A percentile compares a stretch with the other conserved stretches of the same genome.
These are phyloP conservation scores for Hyles vespertilio DNA, from an alignment of 1,140 invertebrate species.

Conservation along the genomic window DNA sequence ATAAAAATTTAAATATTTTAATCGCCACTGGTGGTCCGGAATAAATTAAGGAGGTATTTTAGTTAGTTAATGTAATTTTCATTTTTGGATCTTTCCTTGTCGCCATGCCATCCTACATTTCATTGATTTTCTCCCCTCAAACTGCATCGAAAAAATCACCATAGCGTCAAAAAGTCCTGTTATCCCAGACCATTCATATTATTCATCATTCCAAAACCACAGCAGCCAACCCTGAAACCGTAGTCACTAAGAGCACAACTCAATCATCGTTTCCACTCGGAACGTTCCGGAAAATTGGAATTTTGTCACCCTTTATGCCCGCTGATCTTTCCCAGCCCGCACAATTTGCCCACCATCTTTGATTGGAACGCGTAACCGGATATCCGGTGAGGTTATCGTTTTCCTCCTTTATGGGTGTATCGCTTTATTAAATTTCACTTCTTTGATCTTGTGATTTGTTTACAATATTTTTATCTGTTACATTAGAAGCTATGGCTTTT, in stretches of 20 bases:
- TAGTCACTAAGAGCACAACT: constrained; percentile 18
- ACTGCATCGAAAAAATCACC: no score
- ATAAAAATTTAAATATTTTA: no score
- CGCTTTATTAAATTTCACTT: constrained; percentile 36
- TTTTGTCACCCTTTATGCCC: constrained; percentile 39
- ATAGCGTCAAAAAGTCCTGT: no score
- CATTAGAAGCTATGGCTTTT: not conserved
- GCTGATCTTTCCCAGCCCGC: constrained; percentile 39
- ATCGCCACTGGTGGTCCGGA: no score
- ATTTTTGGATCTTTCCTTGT: no score
- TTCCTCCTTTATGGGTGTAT: constrained; percentile 35
- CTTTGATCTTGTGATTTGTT: constrained; percentile 37
- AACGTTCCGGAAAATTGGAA: constrained; percentile 39
- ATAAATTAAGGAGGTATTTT: no score
- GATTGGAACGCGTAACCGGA: constrained; percentile 46
- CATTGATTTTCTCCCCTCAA: no score
- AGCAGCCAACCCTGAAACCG: constrained; percentile 1
- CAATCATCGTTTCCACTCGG: constrained; percentile 27
- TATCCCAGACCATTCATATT: no score
- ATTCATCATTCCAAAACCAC: not conserved
- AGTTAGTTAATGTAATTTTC: no score
- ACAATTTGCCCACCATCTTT: constrained; percentile 43
- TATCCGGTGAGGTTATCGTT: constrained; percentile 43
- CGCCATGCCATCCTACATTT: no score
- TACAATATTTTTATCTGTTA: constrained; percentile 7